Conservation (phyloP, 2,113 vertebrate species). For the Podarcis raffonei region DNA sequence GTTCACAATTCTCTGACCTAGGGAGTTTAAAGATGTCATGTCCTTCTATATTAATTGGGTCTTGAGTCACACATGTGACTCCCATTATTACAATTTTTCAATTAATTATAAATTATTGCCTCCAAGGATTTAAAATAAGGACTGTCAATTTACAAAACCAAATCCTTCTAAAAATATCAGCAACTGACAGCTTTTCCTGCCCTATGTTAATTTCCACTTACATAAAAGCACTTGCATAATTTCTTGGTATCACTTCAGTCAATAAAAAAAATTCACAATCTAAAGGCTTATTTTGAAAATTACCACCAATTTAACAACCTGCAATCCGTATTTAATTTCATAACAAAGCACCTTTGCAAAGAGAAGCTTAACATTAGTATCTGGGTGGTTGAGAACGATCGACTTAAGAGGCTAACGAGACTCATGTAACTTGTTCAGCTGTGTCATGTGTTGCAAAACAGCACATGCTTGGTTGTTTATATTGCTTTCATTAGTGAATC, state of each 20-base stretch:
- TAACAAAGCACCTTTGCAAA: background rate
- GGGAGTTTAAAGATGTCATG: background rate
- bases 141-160: background rate
- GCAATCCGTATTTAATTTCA: background rate
- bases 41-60: slow-evolving; percentile 4
- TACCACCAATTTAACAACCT: background rate
- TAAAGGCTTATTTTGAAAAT: background rate
- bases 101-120: background rate
- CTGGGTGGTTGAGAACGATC: background rate
- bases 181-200: background rate
- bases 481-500: background rate
- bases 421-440: background rate
- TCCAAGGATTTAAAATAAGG: background rate
- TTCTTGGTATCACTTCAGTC: slow-evolving; percentile 7
- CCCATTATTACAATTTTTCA: background rate
- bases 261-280: background rate
- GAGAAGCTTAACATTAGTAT: background rate
- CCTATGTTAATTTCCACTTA: background rate
- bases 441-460: background rate
- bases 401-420: background rate
- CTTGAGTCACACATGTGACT: background rate
- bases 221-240: background rate
- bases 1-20: background rate
- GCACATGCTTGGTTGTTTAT: background rate
- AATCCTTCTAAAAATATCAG: slow-evolving; percentile 21